These are phyloP conservation scores for Aphis craccivora DNA, from an alignment of 1,140 invertebrate genomes.

Conservation along the genomic window DNA sequence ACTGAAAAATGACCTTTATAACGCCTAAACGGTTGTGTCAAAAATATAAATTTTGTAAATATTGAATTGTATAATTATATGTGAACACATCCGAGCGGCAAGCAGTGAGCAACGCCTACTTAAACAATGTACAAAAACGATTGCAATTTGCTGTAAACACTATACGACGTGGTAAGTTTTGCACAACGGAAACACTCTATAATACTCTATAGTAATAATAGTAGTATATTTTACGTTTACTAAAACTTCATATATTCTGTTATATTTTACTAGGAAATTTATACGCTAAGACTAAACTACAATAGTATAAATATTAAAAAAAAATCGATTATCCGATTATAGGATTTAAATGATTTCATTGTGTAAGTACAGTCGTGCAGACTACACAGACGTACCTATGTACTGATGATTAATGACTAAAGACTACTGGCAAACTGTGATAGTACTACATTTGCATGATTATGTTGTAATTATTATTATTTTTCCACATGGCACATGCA, in stretches of 20 bases:
- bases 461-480: not conserved
- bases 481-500: not conserved
- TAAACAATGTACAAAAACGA: not conserved
- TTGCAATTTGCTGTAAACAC: not conserved
- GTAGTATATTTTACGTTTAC: not conserved
- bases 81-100: not conserved
- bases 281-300: not conserved
- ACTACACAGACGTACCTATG: no score
- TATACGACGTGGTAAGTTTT: not conserved
- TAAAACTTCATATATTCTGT: no score
- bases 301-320: not conserved
- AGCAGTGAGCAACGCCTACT: not conserved
- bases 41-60: not conserved
- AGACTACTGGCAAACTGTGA: no score
- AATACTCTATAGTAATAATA: not conserved
- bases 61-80: not conserved
- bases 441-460: not conserved
- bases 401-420: no score
- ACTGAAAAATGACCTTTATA: slow-evolving; percentile 22
- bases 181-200: not conserved
- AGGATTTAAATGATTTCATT: no score
- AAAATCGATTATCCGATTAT: not conserved
- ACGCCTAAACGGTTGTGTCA: not conserved
- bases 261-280: not conserved
- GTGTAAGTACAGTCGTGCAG: no score